A percentile compares a stretch with the other conserved stretches of the same genome.
phyloP scores from a whole-genome alignment of 2,113 vertebrate species.

The Damaliscus lunatus region DNA sequence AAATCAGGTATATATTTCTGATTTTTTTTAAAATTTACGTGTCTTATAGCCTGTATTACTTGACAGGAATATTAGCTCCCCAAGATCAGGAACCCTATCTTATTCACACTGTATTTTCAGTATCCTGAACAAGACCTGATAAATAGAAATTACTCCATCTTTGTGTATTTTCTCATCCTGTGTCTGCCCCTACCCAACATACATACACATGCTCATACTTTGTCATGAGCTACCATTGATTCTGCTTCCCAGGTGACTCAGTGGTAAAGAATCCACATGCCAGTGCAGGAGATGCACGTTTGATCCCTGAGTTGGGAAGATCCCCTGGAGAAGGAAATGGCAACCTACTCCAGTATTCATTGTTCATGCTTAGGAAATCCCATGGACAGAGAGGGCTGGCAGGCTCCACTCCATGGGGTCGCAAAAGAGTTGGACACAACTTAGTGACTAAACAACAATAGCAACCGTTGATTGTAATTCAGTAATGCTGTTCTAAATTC shows the following conservation, averaged over 20 bases:
- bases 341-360: not conserved
- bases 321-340: not conserved
- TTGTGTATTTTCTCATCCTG: not conserved
- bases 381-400: not conserved
- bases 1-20: not conserved
- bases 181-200: not conserved
- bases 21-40: slow-evolving; percentile 1
- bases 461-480: not conserved
- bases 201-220: not conserved
- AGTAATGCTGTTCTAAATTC: not conserved
- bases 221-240: not conserved
- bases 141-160: not conserved
- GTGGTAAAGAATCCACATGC: not conserved
- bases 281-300: not conserved
- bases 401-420: not conserved
- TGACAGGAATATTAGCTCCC: not conserved
- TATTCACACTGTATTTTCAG: not conserved
- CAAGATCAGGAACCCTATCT: not conserved
- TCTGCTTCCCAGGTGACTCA: not conserved
- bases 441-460: not conserved
- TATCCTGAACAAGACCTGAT: not conserved
- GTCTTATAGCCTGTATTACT: not conserved
- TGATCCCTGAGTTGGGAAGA: not conserved
- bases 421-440: not conserved
- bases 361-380: not conserved